phyloP scores from a whole-genome alignment of 1,140 invertebrate species.

The Trichonephila clavata region DNA sequence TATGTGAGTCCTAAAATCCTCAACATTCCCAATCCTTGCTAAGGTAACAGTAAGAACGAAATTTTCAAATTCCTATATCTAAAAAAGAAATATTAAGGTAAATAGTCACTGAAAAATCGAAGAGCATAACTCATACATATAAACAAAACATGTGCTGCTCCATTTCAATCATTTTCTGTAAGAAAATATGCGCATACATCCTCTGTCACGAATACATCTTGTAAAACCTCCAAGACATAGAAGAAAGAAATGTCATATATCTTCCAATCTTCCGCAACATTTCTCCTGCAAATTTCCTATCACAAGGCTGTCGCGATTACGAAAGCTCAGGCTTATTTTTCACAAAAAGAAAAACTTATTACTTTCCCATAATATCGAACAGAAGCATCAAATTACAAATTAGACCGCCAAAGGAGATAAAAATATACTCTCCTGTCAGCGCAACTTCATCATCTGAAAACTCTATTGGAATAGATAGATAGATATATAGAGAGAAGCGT shows the following conservation, averaged over 20 bases:
- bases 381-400: conserved; percentile 75
- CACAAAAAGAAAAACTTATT: conserved; percentile 74
- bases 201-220: not conserved
- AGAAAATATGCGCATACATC: too few species aligned
- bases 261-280: conserved; percentile 64
- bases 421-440: conserved; percentile 71
- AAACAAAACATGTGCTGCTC: not conserved
- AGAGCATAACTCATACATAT: too few species aligned
- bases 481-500: conserved; percentile 50
- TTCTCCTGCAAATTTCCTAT: conserved; percentile 49
- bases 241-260: conserved; percentile 33
- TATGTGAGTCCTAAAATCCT: too few species aligned
- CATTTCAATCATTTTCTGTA: not conserved
- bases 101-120: too few species aligned
- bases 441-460: conserved; percentile 75
- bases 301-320: not conserved
- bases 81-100: too few species aligned
- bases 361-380: conserved; percentile 76
- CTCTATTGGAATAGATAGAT: conserved; percentile 75
- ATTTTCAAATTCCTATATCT: too few species aligned
- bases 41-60: too few species aligned
- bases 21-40: too few species aligned
- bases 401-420: conserved; percentile 69
- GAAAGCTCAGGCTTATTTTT: not conserved
- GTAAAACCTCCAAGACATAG: not conserved